These are phyloP conservation scores for Oreochromis mossambicus DNA, from an alignment of 2,797 vertebrate genomes.

Conservation along the genomic window DNA sequence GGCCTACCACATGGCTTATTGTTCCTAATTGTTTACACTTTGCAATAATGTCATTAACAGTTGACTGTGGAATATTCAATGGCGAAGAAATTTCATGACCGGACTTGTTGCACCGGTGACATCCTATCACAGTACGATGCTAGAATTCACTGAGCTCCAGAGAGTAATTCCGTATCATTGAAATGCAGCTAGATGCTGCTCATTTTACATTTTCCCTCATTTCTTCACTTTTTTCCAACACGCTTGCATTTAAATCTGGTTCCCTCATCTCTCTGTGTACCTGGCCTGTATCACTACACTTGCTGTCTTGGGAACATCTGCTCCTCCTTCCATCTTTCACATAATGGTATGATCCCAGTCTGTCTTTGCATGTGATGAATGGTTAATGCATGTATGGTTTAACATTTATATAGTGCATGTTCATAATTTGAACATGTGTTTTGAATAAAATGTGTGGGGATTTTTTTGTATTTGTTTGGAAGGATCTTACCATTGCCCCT, in stretches of 20 bases:
- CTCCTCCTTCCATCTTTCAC: neutral
- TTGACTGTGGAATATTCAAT: neutral
- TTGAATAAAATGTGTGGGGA: neutral
- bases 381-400: neutral
- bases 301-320: neutral
- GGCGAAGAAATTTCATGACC: rapidly evolving
- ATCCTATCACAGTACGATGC: neutral
- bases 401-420: neutral
- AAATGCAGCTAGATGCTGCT: neutral
- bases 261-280: neutral
- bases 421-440: neutral
- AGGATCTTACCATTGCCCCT: neutral
- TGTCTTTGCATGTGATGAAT: neutral
- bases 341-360: neutral
- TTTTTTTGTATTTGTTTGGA: neutral
- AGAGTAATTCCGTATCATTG: neutral
- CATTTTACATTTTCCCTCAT: neutral
- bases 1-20: neutral
- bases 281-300: neutral
- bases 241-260: neutral
- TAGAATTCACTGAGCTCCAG: neutral
- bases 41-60: neutral
- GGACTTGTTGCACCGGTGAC: rapidly evolving
- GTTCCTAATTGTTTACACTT: neutral
- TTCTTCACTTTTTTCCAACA: neutral